Evolutionary conservation across 2,888 invertebrate genomes (phyloP), one percentile per base, ranked within the genome.

Genomic region (Lasiommata megera): DNA sequence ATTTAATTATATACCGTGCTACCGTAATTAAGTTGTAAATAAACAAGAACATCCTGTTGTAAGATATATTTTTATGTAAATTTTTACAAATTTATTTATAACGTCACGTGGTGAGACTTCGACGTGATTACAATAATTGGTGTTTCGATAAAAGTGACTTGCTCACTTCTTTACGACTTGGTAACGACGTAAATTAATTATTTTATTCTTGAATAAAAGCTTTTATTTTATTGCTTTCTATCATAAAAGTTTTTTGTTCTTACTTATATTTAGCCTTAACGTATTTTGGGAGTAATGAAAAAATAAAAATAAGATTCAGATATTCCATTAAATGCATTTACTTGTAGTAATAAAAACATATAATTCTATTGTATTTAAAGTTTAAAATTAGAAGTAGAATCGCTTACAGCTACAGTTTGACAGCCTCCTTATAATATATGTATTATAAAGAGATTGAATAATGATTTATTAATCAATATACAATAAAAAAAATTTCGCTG

Each of bases 111-210:
- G n/a, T 11, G 14, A 53, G 23, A 48, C 38, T 23, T 60, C 43
- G 38, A 43, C 23, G 47, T 52, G 36, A 50, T 54, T 54, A 56
- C 53, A 18, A 53, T 60, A 56, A 53, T 56, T 60, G 48, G 17
- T 48, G 38, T 54, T 50, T 41, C 38, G 31, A 60, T 44, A 60
- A 60, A 60, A 56, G 29, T 18, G n/a, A 46, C 52, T 34, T 18
- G 16, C 41, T 29, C 23, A 28, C 44, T 44, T 54, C 56, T 53
- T 43, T 37, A 37, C 43, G 17, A 43, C 41, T 28, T 37, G 41
- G 18, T 38, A 47, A 23, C 36, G 56, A 53, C 34, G 56, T 60
- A 48, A 57, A 57, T 34, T 41, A 41, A 3, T 41, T n/a, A 31
- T 43, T 14, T 8, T 41, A 41, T 18, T 43, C 38, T 17, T 38